These are phyloP conservation scores for Cheilinus undulatus DNA, from an alignment of 2,113 vertebrate genomes.

Conservation along the genomic window DNA sequence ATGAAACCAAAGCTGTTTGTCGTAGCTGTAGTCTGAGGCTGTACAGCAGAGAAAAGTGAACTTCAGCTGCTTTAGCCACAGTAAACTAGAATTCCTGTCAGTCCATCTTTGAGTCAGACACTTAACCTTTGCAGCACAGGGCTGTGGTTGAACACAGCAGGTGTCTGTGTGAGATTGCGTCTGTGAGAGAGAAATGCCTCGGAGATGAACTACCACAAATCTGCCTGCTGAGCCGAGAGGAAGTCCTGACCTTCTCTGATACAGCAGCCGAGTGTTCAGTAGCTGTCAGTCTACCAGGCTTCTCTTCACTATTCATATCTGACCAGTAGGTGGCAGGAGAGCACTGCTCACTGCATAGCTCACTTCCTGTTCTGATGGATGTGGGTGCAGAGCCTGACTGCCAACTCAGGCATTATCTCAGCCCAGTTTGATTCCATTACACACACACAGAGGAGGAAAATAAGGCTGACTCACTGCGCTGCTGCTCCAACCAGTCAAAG, in stretches of 20 bases:
- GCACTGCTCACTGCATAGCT: background rate
- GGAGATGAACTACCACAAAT: constrained; percentile 17
- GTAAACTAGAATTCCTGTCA: constrained; percentile 19
- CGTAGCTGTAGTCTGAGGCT: background rate
- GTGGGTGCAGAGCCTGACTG: constrained; percentile 62
- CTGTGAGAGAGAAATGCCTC: constrained; percentile 4
- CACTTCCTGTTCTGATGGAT: constrained; percentile 37
- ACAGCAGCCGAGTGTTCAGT: constrained; percentile 8
- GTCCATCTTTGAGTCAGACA: constrained; percentile 7
- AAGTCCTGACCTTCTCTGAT: constrained; percentile 49
- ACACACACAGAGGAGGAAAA: constrained; percentile 51
- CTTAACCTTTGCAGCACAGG: constrained; percentile 36
- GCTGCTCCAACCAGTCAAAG: constrained; percentile 32
- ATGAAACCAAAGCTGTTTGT: background rate
- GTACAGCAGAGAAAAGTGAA: background rate
- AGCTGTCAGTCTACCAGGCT: background rate
- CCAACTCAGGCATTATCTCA: constrained; percentile 69
- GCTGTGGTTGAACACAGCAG: constrained; percentile 19
- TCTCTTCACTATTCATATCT: background rate
- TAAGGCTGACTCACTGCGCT: constrained; percentile 63
- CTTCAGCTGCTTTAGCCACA: constrained; percentile 16
- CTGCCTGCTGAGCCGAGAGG: constrained; percentile 19
- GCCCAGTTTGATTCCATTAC: constrained; percentile 71
- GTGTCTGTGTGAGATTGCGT: constrained; percentile 21
- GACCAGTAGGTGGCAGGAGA: constrained; percentile 69